phyloP scores from a whole-genome alignment of 2,888 invertebrate species.

The Cybosia mesomella region DNA sequence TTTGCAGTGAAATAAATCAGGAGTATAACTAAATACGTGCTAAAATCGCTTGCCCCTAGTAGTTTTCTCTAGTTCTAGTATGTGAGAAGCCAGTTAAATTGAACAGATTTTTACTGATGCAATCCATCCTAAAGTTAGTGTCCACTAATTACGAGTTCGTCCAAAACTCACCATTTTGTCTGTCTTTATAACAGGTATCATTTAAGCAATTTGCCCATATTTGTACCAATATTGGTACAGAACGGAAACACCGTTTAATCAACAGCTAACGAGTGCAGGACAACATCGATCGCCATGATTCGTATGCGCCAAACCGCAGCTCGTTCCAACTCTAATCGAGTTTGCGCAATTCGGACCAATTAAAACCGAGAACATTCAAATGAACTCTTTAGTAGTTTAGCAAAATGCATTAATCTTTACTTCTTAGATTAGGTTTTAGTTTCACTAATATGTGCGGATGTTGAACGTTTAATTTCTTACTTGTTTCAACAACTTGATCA shows the following conservation, averaged over 20 bases:
- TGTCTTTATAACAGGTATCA: background rate
- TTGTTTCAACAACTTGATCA: background rate
- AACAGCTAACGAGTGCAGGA: constrained; percentile 30
- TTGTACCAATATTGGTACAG: constrained; percentile 14
- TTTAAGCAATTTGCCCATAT: constrained; percentile 17
- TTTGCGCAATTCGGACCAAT: constrained; percentile 64
- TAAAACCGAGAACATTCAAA: constrained; percentile 42
- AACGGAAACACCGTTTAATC: constrained; percentile 25
- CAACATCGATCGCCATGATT: constrained; percentile 39
- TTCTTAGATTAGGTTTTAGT: background rate
- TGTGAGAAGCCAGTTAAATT: no score
- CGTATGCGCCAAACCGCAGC: constrained; percentile 43
- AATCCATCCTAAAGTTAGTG: background rate
- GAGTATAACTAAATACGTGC: background rate
- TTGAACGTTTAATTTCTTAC: background rate
- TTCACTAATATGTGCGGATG: background rate
- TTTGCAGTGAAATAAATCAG: background rate
- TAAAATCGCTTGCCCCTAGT: background rate
- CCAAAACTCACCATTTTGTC: background rate
- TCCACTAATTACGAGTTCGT: background rate
- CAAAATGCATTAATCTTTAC: constrained; percentile 16
- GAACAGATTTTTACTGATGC: background rate
- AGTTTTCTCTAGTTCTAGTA: no score
- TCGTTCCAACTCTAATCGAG: constrained; percentile 50
- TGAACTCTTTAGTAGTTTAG: constrained; percentile 32